Evolutionary conservation across 2,113 vertebrate species (phyloP), one percentile per base, ranked within the genome.

Genomic region (Hippolais icterina): DNA sequence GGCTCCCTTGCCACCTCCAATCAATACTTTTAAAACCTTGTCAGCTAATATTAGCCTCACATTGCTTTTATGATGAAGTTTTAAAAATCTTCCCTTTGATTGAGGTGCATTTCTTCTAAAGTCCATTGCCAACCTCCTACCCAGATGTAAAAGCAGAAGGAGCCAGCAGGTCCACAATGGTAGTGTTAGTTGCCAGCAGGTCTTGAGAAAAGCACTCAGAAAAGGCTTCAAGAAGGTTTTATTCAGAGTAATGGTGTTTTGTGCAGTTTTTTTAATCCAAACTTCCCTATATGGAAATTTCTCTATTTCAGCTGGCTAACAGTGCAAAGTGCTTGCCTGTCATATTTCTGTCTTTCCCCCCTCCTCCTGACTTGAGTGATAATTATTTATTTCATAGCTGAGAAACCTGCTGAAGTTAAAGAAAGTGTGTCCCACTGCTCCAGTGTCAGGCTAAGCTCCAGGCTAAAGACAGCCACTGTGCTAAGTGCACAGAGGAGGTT

Each of bases 381-480:
- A 82, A 60, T 93, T 84, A 75, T 50, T 94, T 88, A 89, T 92
- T 95, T 95, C 84, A 54, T 82, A 88, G 86, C 92, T 96, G 95
- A 95, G 65, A 97, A 97, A 77, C 85, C 83, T 92, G 83, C 89
- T 90, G 3, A 91, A 94, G 90, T 88, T 94, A 78, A 95, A 96
- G 91, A 15, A 91, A 93, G 65, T 27, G 29, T 92, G 74, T 96
- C 85, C 90, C 71, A 54, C 71, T 88, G 94, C 92, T 96, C 60
- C 81, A 0, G 5, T 85, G 87, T 91, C 87, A 95, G 96, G 80
- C 90, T 89, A 89, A 96, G 94, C 97, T 97, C 75, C 96, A 96
- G 96, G 94, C 97, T 95, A 95, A 92, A 96, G 94, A 63, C 90
- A 95, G 86, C 88, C 75, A 33, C 75, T 95, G 93, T 77, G 78